phyloP scores from a whole-genome alignment of 2,797 vertebrate genomes.

The Oceanodroma leucorhoa region DNA sequence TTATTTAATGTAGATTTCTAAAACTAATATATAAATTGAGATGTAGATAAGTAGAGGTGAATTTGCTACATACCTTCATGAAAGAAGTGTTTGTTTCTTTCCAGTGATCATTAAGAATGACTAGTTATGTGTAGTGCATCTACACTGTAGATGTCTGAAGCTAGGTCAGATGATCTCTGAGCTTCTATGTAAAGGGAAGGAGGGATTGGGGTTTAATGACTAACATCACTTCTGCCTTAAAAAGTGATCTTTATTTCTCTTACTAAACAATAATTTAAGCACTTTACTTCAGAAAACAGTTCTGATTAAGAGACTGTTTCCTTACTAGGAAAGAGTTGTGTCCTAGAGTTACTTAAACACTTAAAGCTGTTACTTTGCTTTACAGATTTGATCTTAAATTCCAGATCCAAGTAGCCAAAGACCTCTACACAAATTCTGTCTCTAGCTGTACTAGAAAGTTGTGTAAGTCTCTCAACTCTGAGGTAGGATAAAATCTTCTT shows the following conservation, averaged over 20 bases:
- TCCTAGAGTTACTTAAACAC: not conserved
- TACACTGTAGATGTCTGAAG: not conserved
- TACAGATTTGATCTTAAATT: not conserved
- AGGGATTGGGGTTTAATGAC: accelerated
- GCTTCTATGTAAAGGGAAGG: not conserved
- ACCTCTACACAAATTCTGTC: not conserved
- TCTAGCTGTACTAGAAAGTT: not conserved
- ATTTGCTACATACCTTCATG: not conserved
- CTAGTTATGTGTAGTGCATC: not conserved
- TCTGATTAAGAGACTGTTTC: not conserved
- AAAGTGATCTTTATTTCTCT: not conserved
- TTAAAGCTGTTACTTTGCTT: not conserved
- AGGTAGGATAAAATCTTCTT: not conserved
- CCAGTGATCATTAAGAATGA: not conserved
- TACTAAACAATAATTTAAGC: not conserved
- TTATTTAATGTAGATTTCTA: not conserved
- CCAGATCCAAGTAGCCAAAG: not conserved
- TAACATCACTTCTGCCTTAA: accelerated
- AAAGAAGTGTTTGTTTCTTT: not conserved
- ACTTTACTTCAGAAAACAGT: not conserved
- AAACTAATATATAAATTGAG: not conserved
- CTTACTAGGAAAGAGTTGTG: not conserved
- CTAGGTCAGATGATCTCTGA: not conserved
- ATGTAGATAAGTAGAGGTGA: not conserved
- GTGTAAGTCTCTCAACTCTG: not conserved